phyloP scores from a whole-genome alignment of 2,888 invertebrate species.

The Lithosia quadra region DNA sequence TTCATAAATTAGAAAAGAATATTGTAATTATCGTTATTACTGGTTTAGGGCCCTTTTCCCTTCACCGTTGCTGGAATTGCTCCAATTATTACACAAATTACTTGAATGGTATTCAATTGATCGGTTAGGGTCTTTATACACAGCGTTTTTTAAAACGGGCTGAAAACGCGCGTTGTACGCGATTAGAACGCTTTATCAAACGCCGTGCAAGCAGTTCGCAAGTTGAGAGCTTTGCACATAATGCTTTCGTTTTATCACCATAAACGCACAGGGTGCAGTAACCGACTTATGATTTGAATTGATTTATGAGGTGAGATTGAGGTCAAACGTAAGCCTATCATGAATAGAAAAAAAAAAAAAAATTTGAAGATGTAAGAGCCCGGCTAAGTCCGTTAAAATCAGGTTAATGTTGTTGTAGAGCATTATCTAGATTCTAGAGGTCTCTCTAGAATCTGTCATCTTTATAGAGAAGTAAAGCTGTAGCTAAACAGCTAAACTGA shows the following conservation, averaged over 20 bases:
- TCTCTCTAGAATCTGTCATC: too few relatives aligned
- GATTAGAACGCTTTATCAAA: not conserved
- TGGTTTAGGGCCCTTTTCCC: conserved; percentile 16
- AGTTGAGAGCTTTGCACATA: not conserved
- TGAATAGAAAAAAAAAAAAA: too few relatives aligned
- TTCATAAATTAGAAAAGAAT: conserved; percentile 20
- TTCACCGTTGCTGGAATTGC: conserved; percentile 3
- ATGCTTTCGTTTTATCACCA: not conserved
- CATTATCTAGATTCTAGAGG: too few relatives aligned
- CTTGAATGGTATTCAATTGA: conserved; percentile 6
- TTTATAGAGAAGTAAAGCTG: too few relatives aligned
- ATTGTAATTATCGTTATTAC: conserved; percentile 18
- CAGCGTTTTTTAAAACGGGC: not conserved
- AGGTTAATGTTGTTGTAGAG: too few relatives aligned
- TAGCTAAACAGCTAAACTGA: too few relatives aligned
- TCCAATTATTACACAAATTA: conserved; percentile 10
- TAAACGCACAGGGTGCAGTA: not conserved
- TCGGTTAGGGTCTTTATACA: not conserved
- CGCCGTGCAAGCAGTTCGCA: too few relatives aligned
- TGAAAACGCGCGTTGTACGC: not conserved
- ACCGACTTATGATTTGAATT: not conserved
- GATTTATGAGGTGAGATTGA: too few relatives aligned
- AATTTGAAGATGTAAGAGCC: too few relatives aligned
- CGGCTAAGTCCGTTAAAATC: too few relatives aligned
- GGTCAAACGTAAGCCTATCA: too few relatives aligned